Base-by-base conservation (phyloP, 2,113 vertebrate genomes). In the Rhinopithecus roxellana region DNA sequence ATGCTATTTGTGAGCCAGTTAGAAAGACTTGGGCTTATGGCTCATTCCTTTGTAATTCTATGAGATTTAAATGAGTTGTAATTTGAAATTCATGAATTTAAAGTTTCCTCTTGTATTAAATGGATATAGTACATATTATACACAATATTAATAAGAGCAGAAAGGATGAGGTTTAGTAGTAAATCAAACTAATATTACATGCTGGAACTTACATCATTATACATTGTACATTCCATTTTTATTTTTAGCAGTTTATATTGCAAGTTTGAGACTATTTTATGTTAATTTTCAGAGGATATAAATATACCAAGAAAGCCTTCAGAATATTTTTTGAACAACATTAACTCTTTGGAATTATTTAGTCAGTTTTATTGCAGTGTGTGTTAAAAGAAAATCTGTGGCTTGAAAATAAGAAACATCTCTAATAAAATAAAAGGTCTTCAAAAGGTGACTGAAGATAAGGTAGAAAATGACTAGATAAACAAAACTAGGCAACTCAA, bases 91-190 rank as follows among this genome's bases (percentile, higher is more conserved):
- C 86, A 91, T 81, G 38, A 96, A 61, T 93, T 93, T 89, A 85
- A 95, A 80, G 8, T 75, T 69, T 95, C 48, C 72, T 82, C 9
- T 48, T 75, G 0, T 35, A 91, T 74, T n/a, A 97, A 94, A 89
- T 57, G 2, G 10, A 74, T 70, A 2, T 94, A 92, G 84, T 90
- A 8, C 79, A 97, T 98, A 97, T 69, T 30, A 45, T 96, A 93
- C 72, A 97, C 40, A 97, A 43, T 94, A 91, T 97, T 98, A 97
- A 89, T 94, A 97, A 93, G 0, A 3, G 67, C 81, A 64, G 94
- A 91, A 98, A 86, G 89, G 87, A 64, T 81, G 55, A 30, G 40
- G 52, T 57, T 95, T 97, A 81, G 89, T 97, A 94, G 88, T 85
- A 97, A 98, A 94, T 90, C 93, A 92, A 57, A 94, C 7, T 87